A percentile compares a stretch with the other conserved stretches of the same genome.
Conservation (phyloP, 1,140 invertebrate genomes). For the Tribolium castaneum region DNA sequence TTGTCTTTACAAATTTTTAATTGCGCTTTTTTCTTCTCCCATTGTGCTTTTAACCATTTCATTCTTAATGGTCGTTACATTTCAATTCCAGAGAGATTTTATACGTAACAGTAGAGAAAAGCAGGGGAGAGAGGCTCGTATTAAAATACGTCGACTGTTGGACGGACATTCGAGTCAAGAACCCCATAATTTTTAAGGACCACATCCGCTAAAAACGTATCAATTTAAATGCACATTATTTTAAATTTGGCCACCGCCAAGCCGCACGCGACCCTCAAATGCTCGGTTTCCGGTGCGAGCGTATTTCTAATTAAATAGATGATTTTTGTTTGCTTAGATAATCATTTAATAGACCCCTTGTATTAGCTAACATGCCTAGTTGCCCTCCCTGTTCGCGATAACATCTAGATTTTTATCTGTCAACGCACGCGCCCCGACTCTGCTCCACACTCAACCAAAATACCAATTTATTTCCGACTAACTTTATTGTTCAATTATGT, state of each 20-base stretch:
- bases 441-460: conserved; percentile 30
- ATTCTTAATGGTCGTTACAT: conserved; percentile 52
- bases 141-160: conserved; percentile 10
- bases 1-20: conserved; percentile 52
- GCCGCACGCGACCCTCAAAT: conserved; percentile 59
- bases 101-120: neutral
- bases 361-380: conserved; percentile 59
- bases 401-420: conserved; percentile 53
- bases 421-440: conserved; percentile 52
- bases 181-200: conserved; percentile 45
- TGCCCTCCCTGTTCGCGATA: conserved; percentile 59
- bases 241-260: conserved; percentile 47
- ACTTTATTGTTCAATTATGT: conserved; percentile 40
- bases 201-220: conserved; percentile 45
- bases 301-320: conserved; percentile 65
- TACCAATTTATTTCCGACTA: conserved; percentile 44
- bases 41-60: conserved; percentile 51
- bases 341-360: conserved; percentile 63
- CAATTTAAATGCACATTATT: conserved; percentile 56
- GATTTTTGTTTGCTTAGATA: conserved; percentile 66
- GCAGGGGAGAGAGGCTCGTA: neutral
- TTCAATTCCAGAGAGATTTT: conserved; percentile 45
- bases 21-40: conserved; percentile 51
- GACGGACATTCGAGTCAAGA: conserved; percentile 23
- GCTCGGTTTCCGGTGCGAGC: conserved; percentile 59